These are phyloP conservation scores for Dynastes tityus DNA, from an alignment of 2,888 invertebrate species.

Conservation along the genomic window DNA sequence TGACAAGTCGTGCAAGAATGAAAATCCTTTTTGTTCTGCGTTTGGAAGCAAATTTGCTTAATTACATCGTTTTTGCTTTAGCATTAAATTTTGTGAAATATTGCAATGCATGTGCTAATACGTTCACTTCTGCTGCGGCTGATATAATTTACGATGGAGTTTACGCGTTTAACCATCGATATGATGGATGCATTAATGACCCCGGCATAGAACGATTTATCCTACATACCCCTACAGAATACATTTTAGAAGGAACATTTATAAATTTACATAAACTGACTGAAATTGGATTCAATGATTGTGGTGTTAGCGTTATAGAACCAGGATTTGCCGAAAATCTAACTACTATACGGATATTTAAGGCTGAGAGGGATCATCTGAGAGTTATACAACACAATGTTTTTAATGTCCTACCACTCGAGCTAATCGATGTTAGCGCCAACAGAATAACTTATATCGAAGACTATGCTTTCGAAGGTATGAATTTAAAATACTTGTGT, in stretches of 20 bases:
- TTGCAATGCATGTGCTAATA: not conserved
- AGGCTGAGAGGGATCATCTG: conserved; percentile 15
- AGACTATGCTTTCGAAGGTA: conserved; percentile 14
- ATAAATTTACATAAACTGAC: not conserved
- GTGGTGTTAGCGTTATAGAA: not conserved
- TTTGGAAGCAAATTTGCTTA: not conserved
- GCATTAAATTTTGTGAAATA: not conserved
- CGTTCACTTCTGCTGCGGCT: not conserved
- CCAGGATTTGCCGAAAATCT: too few relatives aligned
- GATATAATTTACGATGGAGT: not conserved
- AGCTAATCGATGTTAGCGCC: not conserved
- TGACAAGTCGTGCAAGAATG: too few relatives aligned
- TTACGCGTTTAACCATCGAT: not conserved
- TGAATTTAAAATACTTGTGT: conserved; percentile 11
- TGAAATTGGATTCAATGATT: not conserved
- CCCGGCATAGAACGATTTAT: conserved; percentile 6
- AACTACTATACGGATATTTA: not conserved
- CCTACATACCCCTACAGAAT: not conserved
- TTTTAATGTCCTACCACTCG: conserved; percentile 1
- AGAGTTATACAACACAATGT: not conserved
- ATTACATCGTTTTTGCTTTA: not conserved
- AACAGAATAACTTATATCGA: conserved; percentile 23
- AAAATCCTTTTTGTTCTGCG: too few relatives aligned
- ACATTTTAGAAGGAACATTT: conserved; percentile 17
- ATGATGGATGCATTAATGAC: conserved; percentile 14